These are phyloP conservation scores for Cydia fagiglandana DNA, from an alignment of 1,140 invertebrate genomes.

Conservation along the genomic window DNA sequence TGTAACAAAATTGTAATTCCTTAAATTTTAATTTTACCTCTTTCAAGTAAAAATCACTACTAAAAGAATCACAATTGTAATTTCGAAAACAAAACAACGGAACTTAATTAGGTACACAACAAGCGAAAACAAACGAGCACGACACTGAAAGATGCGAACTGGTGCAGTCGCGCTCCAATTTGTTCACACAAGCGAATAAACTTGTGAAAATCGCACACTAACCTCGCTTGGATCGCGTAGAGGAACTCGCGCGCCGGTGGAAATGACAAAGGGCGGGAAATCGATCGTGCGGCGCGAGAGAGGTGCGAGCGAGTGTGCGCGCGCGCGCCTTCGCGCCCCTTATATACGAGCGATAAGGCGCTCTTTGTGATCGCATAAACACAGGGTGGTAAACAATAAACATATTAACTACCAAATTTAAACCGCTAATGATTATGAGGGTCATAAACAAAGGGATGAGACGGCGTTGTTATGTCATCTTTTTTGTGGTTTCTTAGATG, in stretches of 20 bases:
- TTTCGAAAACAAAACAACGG: constrained; percentile 20
- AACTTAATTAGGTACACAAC: constrained; percentile 18
- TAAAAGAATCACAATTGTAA: neutral
- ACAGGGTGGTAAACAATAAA: constrained; percentile 28
- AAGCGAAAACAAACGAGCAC: constrained; percentile 25
- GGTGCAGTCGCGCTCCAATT: constrained; percentile 45
- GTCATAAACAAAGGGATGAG: constrained; percentile 12
- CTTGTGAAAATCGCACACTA: constrained; percentile 61
- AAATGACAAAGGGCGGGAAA: constrained; percentile 65
- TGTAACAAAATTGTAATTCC: neutral
- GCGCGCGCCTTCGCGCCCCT: constrained; percentile 56
- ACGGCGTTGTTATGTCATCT: neutral
- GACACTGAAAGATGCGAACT: constrained; percentile 35
- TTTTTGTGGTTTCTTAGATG: neutral
- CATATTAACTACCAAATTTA: constrained; percentile 18
- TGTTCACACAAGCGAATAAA: constrained; percentile 42
- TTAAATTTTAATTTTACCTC: neutral
- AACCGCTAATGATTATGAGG: constrained; percentile 14
- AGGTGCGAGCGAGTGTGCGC: constrained; percentile 65
- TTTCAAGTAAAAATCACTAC: constrained; percentile 4
- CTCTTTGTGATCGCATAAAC: constrained; percentile 34
- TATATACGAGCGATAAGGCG: constrained; percentile 67
- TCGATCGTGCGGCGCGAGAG: constrained; percentile 56
- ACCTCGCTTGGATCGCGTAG: constrained; percentile 60
- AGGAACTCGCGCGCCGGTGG: constrained; percentile 58